Evolutionary conservation across 2,113 vertebrate species (phyloP).

Genomic region (Chloropsis hardwickii): DNA sequence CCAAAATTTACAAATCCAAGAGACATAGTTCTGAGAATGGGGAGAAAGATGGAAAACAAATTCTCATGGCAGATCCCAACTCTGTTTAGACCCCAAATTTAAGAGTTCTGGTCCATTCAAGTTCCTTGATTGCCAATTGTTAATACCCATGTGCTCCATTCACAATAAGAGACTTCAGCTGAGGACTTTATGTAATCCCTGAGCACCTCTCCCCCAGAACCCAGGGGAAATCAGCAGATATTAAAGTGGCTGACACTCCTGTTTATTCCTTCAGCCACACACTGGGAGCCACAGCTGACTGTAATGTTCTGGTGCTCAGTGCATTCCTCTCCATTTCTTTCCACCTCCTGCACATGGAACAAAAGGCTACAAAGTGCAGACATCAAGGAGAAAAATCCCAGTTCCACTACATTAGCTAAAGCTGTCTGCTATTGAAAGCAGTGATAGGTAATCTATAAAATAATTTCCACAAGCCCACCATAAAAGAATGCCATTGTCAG

Average conservation of each 20-base stretch:
- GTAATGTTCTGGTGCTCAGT: not conserved
- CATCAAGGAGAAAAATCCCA: not conserved
- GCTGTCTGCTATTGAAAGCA: not conserved
- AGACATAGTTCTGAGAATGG: rapidly evolving
- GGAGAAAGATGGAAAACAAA: not conserved
- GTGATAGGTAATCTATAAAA: slow-evolving; percentile 28
- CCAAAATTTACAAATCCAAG: not conserved
- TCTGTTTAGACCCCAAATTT: not conserved
- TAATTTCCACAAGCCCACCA: not conserved
- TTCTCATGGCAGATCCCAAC: not conserved
- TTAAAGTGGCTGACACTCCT: not conserved
- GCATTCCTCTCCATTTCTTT: not conserved
- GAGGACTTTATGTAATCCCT: not conserved
- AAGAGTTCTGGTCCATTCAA: not conserved
- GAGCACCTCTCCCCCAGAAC: not conserved
- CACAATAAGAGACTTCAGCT: not conserved
- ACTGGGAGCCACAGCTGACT: not conserved
- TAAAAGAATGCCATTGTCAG: not conserved
- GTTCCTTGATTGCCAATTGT: not conserved
- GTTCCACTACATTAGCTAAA: not conserved
- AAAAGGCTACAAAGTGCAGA: not conserved
- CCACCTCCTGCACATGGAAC: not conserved
- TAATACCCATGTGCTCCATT: not conserved
- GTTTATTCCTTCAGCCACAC: not conserved
- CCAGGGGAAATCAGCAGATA: not conserved